Evolutionary conservation across 2,113 vertebrate species (phyloP).

Genomic region (Castor canadensis): DNA sequence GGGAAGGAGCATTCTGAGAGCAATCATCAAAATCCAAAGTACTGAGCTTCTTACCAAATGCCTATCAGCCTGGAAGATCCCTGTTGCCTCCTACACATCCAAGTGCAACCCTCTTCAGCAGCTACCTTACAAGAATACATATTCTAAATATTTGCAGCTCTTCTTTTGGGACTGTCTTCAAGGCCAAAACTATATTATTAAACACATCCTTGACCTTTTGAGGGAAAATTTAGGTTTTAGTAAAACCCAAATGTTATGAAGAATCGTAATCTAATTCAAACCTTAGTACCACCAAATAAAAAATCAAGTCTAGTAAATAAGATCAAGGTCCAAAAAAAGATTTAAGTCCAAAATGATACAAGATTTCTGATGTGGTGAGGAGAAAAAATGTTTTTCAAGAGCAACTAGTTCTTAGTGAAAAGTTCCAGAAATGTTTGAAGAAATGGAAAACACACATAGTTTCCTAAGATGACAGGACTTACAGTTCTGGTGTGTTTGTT

Average conservation of each 20-base stretch:
- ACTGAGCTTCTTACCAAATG: not conserved
- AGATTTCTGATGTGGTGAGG: not conserved
- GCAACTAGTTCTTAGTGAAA: not conserved
- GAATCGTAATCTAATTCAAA: too few relatives aligned
- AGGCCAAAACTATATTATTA: conserved; percentile 12
- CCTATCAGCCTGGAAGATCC: not conserved
- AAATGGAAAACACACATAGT: conserved; percentile 48
- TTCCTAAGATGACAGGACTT: conserved; percentile 40
- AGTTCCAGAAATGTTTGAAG: conserved; percentile 46
- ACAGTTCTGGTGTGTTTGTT: conserved; percentile 58
- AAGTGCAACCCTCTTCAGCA: not conserved
- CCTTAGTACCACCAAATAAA: too few relatives aligned
- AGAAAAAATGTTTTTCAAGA: not conserved
- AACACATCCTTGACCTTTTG: not conserved
- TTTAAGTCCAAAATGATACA: conserved; percentile 18
- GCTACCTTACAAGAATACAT: not conserved
- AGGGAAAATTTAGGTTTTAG: conserved; percentile 22
- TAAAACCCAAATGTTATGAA: conserved; percentile 17
- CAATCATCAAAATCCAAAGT: not conserved
- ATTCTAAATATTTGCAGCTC: not conserved
- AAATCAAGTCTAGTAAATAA: conserved; percentile 45
- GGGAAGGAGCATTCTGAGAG: not conserved
- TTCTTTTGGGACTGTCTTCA: not conserved
- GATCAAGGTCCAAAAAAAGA: not conserved
- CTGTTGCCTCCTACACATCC: not conserved